A percentile compares a stretch with the other conserved stretches of the same genome.
Evolutionary conservation across 2,113 vertebrate species (phyloP).

Genomic region (Rhea americana): DNA sequence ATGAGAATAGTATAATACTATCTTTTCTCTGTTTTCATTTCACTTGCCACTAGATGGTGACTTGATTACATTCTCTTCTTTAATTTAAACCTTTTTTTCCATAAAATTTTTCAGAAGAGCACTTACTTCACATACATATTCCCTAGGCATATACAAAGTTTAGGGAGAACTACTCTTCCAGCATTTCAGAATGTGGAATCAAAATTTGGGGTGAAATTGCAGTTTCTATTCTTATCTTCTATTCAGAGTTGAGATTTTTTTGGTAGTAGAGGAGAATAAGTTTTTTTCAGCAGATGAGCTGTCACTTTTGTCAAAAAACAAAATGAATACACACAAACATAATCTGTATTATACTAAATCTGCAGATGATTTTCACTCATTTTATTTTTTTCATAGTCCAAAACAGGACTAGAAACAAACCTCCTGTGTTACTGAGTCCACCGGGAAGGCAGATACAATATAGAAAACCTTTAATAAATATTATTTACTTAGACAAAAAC

Average conservation of each 20-base stretch:
- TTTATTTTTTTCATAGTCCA: not conserved
- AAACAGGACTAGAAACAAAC: not conserved
- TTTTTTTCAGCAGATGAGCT: not conserved
- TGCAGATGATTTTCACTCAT: not conserved
- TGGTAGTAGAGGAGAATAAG: not conserved
- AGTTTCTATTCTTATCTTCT: not conserved
- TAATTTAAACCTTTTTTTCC: not conserved
- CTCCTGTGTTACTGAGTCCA: not conserved
- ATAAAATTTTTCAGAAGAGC: not conserved
- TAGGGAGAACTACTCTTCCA: not conserved
- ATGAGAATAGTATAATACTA: fast-evolving
- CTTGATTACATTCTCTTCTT: not conserved
- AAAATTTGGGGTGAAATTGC: not conserved
- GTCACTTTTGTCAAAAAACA: not conserved
- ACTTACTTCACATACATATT: not conserved
- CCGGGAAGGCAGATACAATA: fast-evolving
- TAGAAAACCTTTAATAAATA: not conserved
- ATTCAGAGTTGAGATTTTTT: not conserved
- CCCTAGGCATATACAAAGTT: fast-evolving
- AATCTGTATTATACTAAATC: not conserved
- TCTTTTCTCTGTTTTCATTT: not conserved
- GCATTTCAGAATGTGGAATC: not conserved
- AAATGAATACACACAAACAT: not conserved
- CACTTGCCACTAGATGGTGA: slow-evolving; percentile 25
- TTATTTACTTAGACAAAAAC: not conserved